Base-by-base conservation (phyloP, 2,797 vertebrate genomes). In the Sebastes matsubarae region DNA sequence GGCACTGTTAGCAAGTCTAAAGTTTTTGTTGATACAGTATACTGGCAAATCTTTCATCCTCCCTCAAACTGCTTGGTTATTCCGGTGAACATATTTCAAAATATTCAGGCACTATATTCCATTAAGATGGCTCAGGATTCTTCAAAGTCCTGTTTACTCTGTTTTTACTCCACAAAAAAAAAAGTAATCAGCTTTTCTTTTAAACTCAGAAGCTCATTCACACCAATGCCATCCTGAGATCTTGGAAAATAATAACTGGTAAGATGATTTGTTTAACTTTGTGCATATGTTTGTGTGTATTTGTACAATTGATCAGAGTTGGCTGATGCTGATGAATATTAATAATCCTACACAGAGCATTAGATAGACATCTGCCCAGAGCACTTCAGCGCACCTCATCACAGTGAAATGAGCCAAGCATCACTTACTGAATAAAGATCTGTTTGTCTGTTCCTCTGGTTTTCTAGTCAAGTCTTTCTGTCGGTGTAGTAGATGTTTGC, bases 321-420 rank as follows among this genome's bases (percentile, higher is more conserved):
- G 38, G 20, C n/a, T 54, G 69, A 74, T 60, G 73, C 29, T 67
- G 36, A 72, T 81, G 52, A 86, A 81, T 83, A 74, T 65, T 77
- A 75, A 83, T 66, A 57, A 67, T 67, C 20, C 50, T 25, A 38
- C 72, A 36, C 58, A 68, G 61, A 77, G 54, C 20, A 5, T 72
- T 38, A 24, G 59, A 80, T 58, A 66, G 75, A 85, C 75, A 72
- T 75, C 75, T 77, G 64, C 81, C 68, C 36, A n/a, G 30, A 77
- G 72, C 57, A 67, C 36, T 76, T 66, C 24, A 61, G 58, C 6
- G 8, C n/a, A 60, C 46, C 54, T 84, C 64, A 66, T 58, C 68
- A 68, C 50, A 14, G 5, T 59, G 11, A 79, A 52, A 57, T 55
- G 57, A 78, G 58, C 66, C 55, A 11, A 42, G 30, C 68, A 38